Base-by-base conservation (phyloP, 2,797 vertebrate genomes). In the Leptoclinus maculatus region DNA sequence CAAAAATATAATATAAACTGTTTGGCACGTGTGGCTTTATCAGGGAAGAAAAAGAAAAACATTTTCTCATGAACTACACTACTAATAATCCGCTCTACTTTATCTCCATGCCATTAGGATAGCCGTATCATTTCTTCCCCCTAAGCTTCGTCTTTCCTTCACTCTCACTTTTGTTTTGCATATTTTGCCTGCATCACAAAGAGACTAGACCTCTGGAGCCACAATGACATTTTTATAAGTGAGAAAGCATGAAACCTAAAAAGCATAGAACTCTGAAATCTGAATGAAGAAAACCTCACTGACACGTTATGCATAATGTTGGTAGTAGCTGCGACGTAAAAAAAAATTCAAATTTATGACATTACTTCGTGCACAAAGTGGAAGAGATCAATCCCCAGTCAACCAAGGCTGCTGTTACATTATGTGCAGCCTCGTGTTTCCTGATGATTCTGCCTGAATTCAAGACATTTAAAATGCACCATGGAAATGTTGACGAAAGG, bases 231-330 rank as follows among this genome's bases (percentile, higher is more conserved):
- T 82, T 83, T 84, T 66, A 84, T 74, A 71, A 82, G 49, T 11
- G 12, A 85, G 69, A 78, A 71, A 79, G 57, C 70, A 83, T 56
- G 16, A 78, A 88, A 85, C 66, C 80, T 83, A 66, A 87, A 82
- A 85, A 87, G 71, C 67, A 80, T 60, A 71, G 70, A 83, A 77
- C 47, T 71, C 51, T 64, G 57, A 88, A 74, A 78, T 83, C 39
- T 76, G 68, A 84, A 83, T 83, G 53, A 17, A 75, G 71, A 74
- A 70, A 81, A 78, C n/a, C 39, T 65, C 21, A 54, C 47, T 64
- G 66, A 76, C 70, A 65, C 65, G 54, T 74, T 72, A 11, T 34
- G 66, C 21, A 72, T 56, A 36, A 74, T n/a, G 23, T 53, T 51
- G 17, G 63, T 51, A 32, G 68, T 41, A 56, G 54, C 27, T 72